Evolutionary conservation across 2,888 invertebrate species (phyloP).

Genomic region (Volucella zonaria): DNA sequence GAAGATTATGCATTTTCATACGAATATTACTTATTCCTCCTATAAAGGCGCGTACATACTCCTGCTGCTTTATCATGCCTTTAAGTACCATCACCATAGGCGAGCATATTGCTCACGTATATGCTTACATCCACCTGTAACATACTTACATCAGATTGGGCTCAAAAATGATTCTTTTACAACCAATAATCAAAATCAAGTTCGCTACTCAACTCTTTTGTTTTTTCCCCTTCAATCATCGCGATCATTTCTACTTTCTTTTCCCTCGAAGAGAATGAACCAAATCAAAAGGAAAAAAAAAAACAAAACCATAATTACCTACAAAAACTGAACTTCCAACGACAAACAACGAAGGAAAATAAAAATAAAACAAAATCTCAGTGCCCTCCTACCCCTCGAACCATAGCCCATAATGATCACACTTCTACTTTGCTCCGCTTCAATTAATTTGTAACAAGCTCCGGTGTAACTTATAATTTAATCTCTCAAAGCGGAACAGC

Average conservation of each 20-base stretch:
- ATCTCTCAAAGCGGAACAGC: conserved; percentile 57
- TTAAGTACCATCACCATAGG: too few species aligned
- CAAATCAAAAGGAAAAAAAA: neutral
- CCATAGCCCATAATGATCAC: conserved; percentile 66
- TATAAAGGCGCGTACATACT: too few species aligned
- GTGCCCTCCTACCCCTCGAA: conserved; percentile 21
- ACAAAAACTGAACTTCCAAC: conserved; percentile 34
- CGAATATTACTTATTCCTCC: too few species aligned
- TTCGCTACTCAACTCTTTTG: conserved; percentile 64
- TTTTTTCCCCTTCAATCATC: conserved; percentile 25
- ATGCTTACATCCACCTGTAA: too few species aligned
- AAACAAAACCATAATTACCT: conserved; percentile 45
- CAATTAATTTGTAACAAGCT: conserved; percentile 71
- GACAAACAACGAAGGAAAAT: conserved; percentile 9
- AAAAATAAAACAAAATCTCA: neutral
- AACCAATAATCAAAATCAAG: conserved; percentile 5
- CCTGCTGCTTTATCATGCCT: too few species aligned
- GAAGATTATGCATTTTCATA: too few species aligned
- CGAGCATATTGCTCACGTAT: too few species aligned
- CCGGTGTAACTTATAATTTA: conserved; percentile 51
- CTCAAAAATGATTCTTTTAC: too few species aligned
- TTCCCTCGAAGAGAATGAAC: conserved; percentile 16
- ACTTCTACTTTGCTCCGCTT: conserved; percentile 59
- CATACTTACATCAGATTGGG: too few species aligned
- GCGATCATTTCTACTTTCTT: conserved; percentile 50